These are phyloP conservation scores for Chloroceryle aenea DNA, from an alignment of 2,113 vertebrate genomes.

Conservation along the genomic window DNA sequence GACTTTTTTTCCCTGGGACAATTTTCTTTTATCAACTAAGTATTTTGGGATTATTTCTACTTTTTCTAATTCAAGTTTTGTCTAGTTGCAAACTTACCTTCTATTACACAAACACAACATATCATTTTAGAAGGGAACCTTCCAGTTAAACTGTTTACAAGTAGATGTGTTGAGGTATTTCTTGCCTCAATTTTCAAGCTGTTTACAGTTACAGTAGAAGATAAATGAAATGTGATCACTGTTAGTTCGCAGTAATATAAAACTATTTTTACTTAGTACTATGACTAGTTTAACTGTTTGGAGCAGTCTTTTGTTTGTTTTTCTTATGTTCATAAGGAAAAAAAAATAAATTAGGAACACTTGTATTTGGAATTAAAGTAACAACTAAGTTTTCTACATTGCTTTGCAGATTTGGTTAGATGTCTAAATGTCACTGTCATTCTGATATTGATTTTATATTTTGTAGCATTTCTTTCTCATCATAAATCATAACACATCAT, in stretches of 20 bases:
- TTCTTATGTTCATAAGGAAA: too few species aligned
- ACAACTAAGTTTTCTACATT: not conserved
- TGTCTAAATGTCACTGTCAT: not conserved
- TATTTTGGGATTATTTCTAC: not conserved
- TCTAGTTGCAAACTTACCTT: not conserved
- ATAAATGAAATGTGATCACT: not conserved
- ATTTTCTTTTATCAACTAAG: not conserved
- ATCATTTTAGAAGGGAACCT: not conserved
- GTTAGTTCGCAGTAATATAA: not conserved
- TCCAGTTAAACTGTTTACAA: not conserved
- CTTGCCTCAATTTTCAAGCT: not conserved
- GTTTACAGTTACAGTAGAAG: not conserved
- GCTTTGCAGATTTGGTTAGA: not conserved
- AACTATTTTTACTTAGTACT: not conserved
- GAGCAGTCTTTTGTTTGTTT: not conserved
- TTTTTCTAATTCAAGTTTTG: not conserved
- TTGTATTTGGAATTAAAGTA: not conserved
- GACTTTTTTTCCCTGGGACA: not conserved
- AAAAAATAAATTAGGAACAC: not conserved
- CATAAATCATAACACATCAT: not conserved
- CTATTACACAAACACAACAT: not conserved
- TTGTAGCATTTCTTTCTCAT: not conserved
- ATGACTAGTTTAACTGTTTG: not conserved
- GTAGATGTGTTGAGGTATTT: not conserved
- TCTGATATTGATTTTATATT: not conserved